Conservation (phyloP, 1,140 invertebrate genomes). For the Cataglyphis hispanica region DNA sequence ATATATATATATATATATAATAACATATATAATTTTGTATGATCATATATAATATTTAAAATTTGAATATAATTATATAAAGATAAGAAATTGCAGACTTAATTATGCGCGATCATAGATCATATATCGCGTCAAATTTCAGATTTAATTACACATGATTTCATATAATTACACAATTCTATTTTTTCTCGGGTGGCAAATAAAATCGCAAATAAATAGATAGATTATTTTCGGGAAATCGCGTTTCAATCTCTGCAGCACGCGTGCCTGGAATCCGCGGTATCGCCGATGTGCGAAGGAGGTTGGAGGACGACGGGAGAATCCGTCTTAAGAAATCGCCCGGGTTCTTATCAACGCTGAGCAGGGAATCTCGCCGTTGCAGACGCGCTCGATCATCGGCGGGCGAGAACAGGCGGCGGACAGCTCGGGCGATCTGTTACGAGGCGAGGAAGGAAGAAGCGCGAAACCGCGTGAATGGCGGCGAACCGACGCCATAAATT, state of each 20-base stretch:
- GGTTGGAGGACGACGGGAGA: constrained; percentile 40
- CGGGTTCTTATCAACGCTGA: constrained; percentile 76
- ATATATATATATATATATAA: too few relatives aligned
- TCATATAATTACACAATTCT: too few relatives aligned
- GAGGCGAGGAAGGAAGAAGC: constrained; percentile 59
- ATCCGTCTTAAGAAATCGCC: constrained; percentile 75
- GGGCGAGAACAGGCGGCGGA: constrained; percentile 65
- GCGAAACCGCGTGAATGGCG: constrained; percentile 58
- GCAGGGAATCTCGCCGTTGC: constrained; percentile 75
- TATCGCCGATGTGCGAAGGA: background rate
- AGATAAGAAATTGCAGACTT: too few relatives aligned
- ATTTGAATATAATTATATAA: too few relatives aligned
- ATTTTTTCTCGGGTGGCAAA: too few relatives aligned
- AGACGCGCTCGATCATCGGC: constrained; percentile 78
- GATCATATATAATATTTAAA: too few relatives aligned
- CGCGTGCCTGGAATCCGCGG: constrained; percentile 29
- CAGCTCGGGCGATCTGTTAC: constrained; percentile 73
- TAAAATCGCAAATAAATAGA: background rate
- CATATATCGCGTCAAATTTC: too few relatives aligned
- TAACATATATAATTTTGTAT: too few relatives aligned
- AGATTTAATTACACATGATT: too few relatives aligned
- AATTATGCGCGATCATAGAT: too few relatives aligned
- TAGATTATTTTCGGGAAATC: constrained; percentile 36
- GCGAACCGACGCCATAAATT: constrained; percentile 56
- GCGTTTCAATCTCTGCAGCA: constrained; percentile 35